These are phyloP conservation scores for Synanceia verrucosa DNA, from an alignment of 2,797 vertebrate species.

Conservation along the genomic window DNA sequence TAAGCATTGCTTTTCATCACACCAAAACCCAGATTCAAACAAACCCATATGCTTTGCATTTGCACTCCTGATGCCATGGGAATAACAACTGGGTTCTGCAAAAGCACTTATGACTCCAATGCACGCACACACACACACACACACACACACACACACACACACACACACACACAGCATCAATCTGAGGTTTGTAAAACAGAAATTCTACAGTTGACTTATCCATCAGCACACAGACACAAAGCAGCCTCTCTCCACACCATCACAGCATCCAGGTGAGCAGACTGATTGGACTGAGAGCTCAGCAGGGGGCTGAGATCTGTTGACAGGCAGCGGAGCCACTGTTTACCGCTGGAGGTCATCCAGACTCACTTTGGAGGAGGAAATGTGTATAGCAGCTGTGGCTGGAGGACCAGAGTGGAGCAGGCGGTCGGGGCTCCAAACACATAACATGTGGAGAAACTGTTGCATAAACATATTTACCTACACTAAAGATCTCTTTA, in stretches of 20 bases:
- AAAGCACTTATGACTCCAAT: slow-evolving; percentile 52
- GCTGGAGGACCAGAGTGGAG: slow-evolving; percentile 37
- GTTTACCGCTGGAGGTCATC: slow-evolving; percentile 73
- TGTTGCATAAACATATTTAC: slow-evolving; percentile 36
- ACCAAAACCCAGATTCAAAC: slow-evolving; percentile 7
- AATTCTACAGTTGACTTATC: slow-evolving; percentile 45
- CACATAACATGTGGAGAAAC: slow-evolving; percentile 47
- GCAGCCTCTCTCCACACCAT: slow-evolving; percentile 15
- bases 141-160: slow-evolving; percentile 24
- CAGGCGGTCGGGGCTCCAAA: slow-evolving; percentile 42
- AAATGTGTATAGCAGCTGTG: slow-evolving; percentile 79
- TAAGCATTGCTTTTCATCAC: slow-evolving; percentile 4
- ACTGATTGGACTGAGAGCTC: slow-evolving; percentile 55
- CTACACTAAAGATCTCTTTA: slow-evolving; percentile 9
- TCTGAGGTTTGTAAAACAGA: slow-evolving; percentile 49
- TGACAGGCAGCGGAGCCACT: slow-evolving; percentile 74
- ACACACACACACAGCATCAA: slow-evolving; percentile 21
- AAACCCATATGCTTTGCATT: slow-evolving; percentile 26
- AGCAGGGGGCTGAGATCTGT: slow-evolving; percentile 64
- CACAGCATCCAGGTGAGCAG: slow-evolving; percentile 54
- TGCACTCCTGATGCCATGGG: slow-evolving; percentile 10
- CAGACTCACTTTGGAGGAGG: slow-evolving; percentile 71
- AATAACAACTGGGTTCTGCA: slow-evolving; percentile 50
- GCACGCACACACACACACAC: slow-evolving; percentile 34
- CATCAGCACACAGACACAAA: slow-evolving; percentile 19